Evolutionary conservation across 2,113 vertebrate species (phyloP).

Genomic region (Xenopus borealis): DNA sequence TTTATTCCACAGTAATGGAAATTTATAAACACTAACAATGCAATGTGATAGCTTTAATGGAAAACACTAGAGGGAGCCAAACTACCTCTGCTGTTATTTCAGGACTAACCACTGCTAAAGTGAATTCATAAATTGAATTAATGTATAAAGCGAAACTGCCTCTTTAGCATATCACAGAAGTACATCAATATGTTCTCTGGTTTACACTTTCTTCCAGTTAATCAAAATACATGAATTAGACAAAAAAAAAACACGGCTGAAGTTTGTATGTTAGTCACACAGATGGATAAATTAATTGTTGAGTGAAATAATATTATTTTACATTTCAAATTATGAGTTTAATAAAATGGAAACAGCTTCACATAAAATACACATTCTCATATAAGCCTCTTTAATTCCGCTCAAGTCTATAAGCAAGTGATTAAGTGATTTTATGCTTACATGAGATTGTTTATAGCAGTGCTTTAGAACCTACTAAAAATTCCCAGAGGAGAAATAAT

Average conservation of each 20-base stretch:
- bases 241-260: not conserved
- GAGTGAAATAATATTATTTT: conserved; percentile 28
- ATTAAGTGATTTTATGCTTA: conserved; percentile 25
- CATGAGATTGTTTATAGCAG: conserved; percentile 19
- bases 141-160: conserved; percentile 32
- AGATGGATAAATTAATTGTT: conserved; percentile 35
- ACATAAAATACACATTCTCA: conserved; percentile 13
- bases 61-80: conserved; percentile 24
- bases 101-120: not conserved
- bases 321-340: conserved; percentile 40
- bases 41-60: no score
- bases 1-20: no score
- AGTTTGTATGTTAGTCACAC: not conserved
- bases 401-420: not conserved
- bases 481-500: conserved; percentile 21
- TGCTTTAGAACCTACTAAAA: conserved; percentile 8
- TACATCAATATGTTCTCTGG: not conserved
- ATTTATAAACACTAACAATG: no score
- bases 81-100: not conserved
- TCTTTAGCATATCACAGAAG: conserved; percentile 20
- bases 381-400: not conserved
- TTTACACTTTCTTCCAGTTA: conserved; percentile 4
- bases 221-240: conserved; percentile 13
- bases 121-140: conserved; percentile 18
- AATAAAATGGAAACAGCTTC: conserved; percentile 31